phyloP scores from a whole-genome alignment of 2,797 vertebrate genomes.

The Allobates femoralis region DNA sequence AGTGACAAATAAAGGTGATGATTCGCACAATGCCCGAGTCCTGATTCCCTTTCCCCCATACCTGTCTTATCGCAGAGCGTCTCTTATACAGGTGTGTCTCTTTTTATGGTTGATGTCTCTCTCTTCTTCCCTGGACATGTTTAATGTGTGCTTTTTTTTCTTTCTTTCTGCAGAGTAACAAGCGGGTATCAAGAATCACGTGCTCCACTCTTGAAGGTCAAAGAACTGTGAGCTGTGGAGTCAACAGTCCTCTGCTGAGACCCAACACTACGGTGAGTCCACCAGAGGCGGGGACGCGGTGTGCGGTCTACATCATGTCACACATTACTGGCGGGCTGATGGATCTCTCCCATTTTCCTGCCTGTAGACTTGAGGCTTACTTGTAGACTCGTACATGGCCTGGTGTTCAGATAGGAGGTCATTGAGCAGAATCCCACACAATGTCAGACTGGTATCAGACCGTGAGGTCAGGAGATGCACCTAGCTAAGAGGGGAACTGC shows the following conservation, averaged over 20 bases:
- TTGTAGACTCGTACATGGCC: neutral
- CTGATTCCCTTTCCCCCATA: conserved; percentile 76
- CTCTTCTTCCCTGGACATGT: neutral
- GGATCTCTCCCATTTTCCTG: neutral
- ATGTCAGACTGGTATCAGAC: neutral
- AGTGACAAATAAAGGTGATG: conserved; percentile 79
- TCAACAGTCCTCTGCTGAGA: conserved; percentile 50
- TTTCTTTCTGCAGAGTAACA: conserved; percentile 33
- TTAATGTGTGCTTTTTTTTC: neutral
- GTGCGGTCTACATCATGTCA: neutral
- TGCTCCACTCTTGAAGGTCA: neutral
- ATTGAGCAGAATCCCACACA: neutral
- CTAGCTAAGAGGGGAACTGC: too few species aligned
- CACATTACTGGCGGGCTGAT: too few species aligned
- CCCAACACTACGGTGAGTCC: conserved; percentile 49
- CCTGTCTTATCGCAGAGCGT: conserved; percentile 79
- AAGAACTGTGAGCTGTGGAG: conserved; percentile 27
- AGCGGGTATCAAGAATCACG: neutral
- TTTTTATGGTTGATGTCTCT: neutral
- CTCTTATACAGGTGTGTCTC: conserved; percentile 72
- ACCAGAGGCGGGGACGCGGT: too few species aligned
- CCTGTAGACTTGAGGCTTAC: neutral
- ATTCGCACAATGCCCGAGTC: conserved; percentile 80
- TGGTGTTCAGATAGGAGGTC: neutral
- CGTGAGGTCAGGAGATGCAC: neutral